Evolutionary conservation across 2,888 invertebrate species (phyloP), one percentile per base, ranked within the genome.

Genomic region (Epirrhoe alternata): DNA sequence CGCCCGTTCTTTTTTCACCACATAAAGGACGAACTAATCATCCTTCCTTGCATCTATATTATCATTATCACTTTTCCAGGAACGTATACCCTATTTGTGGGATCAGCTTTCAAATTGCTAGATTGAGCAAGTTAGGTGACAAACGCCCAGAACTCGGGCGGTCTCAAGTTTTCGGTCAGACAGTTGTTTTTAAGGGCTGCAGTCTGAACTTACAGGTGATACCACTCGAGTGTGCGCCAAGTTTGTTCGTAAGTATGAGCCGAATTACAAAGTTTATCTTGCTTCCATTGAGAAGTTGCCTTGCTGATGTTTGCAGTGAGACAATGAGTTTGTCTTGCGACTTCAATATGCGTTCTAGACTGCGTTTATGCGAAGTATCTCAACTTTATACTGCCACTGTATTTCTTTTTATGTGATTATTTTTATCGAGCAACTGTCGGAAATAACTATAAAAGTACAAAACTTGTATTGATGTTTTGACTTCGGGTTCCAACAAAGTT

Each of bases 261-360:
- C 77, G 81, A 86, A 84, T 85, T 80, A 75, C 79, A 77, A 87
- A 87, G 85, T 86, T 86, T 86, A 82, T 83, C 84, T 84, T 81
- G 74, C 77, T 76, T 82, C 84, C 82, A 85, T 83, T 83, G 85
- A 81, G 82, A 86, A 86, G 79, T 86, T 85, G 83, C 84, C 82
- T 81, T 76, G 76, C 77, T 78, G 75, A 80, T 85, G 82, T 84
- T 85, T 84, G 82, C 74, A 69, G 76, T 74, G 79, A 82, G 83
- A 86, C 85, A 86, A 86, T 87, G 85, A 87, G 85, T 86, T 87
- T 86, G 84, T 85, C 84, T 87, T 86, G 81, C 78, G 81, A 86
- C 84, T 87, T 83, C 78, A 77, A 84, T 83, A 86, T 83, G 82
- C 81, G 80, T 82, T 79, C 78, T 69, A 76, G 76, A 76, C 77